Base-by-base conservation (phyloP, 2,888 invertebrate species). In the Drosophila paranaensis region DNA sequence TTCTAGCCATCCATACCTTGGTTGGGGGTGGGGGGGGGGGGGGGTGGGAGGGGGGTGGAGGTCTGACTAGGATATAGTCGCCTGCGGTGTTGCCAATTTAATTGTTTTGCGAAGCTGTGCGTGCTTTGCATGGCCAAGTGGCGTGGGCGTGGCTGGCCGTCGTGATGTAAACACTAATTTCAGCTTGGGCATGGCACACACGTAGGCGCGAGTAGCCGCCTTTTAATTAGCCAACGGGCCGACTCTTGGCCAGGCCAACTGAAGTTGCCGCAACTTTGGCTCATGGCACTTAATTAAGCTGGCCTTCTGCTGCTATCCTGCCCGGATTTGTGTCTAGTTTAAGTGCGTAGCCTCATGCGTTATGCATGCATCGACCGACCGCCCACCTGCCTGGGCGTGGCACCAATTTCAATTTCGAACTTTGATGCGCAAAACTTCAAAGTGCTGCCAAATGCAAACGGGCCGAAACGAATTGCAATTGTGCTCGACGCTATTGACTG, bases 91-190 rank as follows among this genome's bases (percentile, higher is more conserved):
- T 65, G 68, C 69, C 78, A 56, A 58, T 73, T 81, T 87, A 84
- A 84, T 84, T 84, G 84, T 87, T 84, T 85, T 70, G 81, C 76
- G 33, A 60, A 66, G 66, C 42, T 56, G 77, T 71, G 81, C 84
- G 85, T 84, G 84, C 82, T 87, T 84, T 87, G 84, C 85, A 84
- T 84, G 66, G 48, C 57, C 56, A 61, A 66, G 46, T 25, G 16
- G 39, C 11, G n/a, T 8, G 46, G 39, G 35, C n/a, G 46, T 46
- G 20, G 60, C 48, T 27, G 35, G 35, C 63, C 60, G 58, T 30
- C 42, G 51, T 35, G 55, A 60, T 72, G n/a, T 39, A 48, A 62
- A 33, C 51, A 54, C 77, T 86, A 86, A 79, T 81, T 79, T 73
- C 39, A 51, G 51, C 58, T 75, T 85, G 80, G 75, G 66, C 75